Evolutionary conservation across 2,888 invertebrate species (phyloP).

Genomic region (Zootermopsis nevadensis): DNA sequence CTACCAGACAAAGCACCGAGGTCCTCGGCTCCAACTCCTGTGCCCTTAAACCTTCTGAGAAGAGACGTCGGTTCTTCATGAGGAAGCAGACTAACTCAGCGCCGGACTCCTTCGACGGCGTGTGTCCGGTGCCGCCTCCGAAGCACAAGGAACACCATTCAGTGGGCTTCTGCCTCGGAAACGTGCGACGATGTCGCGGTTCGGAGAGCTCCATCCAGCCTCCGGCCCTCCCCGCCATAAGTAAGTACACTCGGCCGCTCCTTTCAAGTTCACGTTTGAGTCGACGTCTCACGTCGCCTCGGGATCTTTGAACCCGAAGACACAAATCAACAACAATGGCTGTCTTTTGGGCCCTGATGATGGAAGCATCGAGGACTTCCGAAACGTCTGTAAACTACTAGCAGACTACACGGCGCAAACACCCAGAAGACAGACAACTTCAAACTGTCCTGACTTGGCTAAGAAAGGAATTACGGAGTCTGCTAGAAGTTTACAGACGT

Average conservation of each 20-base stretch:
- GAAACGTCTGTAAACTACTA: too few species aligned
- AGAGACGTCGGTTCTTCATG: conserved; percentile 58
- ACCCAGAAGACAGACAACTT: too few species aligned
- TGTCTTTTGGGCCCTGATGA: too few species aligned
- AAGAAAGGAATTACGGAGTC: too few species aligned
- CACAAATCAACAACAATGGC: background rate
- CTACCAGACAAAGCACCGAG: conserved; percentile 35
- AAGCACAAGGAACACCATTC: conserved; percentile 53
- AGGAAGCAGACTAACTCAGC: conserved; percentile 62
- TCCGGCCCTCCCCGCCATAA: conserved; percentile 53
- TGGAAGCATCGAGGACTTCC: too few species aligned
- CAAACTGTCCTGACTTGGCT: too few species aligned
- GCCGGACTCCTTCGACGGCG: conserved; percentile 59
- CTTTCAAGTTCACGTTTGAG: too few species aligned
- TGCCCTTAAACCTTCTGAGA: conserved; percentile 55
- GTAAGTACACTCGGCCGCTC: conserved; percentile 54
- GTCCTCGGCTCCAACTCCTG: background rate
- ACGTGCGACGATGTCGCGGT: conserved; percentile 51
- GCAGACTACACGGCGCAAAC: too few species aligned
- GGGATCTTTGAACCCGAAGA: background rate
- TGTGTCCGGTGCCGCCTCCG: conserved; percentile 34
- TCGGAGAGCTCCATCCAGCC: conserved; percentile 53
- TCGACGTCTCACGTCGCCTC: background rate
- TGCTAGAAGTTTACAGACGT: too few species aligned
- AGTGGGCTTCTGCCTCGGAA: conserved; percentile 55